Conservation (phyloP, 2,113 vertebrate species). For the Ophthalmolycus amberensis region DNA sequence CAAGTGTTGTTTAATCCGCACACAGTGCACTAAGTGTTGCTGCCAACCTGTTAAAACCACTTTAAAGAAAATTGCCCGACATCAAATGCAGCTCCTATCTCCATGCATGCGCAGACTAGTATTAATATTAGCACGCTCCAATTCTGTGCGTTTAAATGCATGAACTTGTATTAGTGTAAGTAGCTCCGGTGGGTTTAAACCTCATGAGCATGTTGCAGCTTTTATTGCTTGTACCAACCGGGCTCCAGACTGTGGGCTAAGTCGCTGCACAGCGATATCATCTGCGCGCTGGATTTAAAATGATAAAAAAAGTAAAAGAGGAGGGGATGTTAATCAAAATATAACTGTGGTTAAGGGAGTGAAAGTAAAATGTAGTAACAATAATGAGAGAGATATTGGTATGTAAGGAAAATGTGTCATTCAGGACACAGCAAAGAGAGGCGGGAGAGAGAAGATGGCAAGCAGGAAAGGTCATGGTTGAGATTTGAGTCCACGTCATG, state of each 20-base stretch:
- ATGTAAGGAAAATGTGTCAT: constrained; percentile 10
- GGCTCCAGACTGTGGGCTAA: constrained; percentile 38
- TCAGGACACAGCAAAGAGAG: background rate
- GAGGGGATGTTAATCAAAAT: constrained; percentile 7
- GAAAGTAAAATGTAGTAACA: background rate
- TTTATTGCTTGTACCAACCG: constrained; percentile 22
- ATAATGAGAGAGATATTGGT: constrained; percentile 6
- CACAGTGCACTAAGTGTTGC: constrained; percentile 6
- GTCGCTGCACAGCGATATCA: constrained; percentile 23
- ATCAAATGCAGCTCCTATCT: constrained; percentile 47
- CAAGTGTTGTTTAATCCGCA: constrained; percentile 33
- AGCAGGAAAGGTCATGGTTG: constrained; percentile 46
- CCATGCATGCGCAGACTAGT: constrained; percentile 6
- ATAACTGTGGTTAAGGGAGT: constrained; percentile 17
- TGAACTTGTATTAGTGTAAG: constrained; percentile 58
- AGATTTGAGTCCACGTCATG: constrained; percentile 37
- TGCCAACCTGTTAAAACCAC: constrained; percentile 47
- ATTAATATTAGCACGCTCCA: constrained; percentile 37
- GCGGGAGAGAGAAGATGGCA: constrained; percentile 3
- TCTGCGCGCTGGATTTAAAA: constrained; percentile 17
- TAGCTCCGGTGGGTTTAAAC: constrained; percentile 59
- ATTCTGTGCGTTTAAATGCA: constrained; percentile 32
- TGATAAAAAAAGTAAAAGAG: background rate
- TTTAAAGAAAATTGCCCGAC: constrained; percentile 29
- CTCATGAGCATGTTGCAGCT: constrained; percentile 31